phyloP scores from a whole-genome alignment of 1,140 invertebrate genomes.

The Hypothenemus hampei region DNA sequence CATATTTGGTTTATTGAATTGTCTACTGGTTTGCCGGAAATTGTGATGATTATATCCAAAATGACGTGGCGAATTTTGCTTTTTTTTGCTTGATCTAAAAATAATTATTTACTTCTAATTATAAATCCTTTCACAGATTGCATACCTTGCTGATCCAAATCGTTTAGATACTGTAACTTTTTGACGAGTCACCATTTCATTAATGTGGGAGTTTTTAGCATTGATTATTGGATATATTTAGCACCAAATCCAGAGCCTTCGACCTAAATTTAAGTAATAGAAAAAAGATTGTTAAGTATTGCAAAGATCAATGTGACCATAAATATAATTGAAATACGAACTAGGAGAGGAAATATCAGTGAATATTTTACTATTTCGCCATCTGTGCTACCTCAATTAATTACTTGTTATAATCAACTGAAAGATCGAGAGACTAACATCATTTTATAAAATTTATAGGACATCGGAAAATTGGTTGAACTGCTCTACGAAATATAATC shows the following conservation, averaged over 20 bases:
- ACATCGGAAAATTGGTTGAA: no score
- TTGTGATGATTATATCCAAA: neutral
- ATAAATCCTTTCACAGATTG: no score
- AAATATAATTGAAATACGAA: neutral
- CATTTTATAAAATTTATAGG: no score
- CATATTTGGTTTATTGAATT: no score
- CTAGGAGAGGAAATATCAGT: neutral
- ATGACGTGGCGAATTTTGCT: neutral
- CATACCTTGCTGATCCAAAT: no score
- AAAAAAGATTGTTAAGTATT: neutral
- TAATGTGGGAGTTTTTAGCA: constrained; percentile 21
- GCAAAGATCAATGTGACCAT: no score
- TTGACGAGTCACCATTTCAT: constrained; percentile 20
- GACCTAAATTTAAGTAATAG: constrained; percentile 12
- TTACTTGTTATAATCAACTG: no score
- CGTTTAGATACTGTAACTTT: constrained; percentile 7
- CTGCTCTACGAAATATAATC: no score
- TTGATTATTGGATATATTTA: constrained; percentile 8
- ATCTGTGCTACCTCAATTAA: no score
- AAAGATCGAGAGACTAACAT: no score
- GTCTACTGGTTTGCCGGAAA: neutral
- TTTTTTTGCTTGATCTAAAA: neutral
- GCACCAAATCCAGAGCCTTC: constrained; percentile 15
- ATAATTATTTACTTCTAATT: neutral
- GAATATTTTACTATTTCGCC: neutral